Evolutionary conservation across 2,113 vertebrate species (phyloP).

Genomic region (Phaetusa simplex): DNA sequence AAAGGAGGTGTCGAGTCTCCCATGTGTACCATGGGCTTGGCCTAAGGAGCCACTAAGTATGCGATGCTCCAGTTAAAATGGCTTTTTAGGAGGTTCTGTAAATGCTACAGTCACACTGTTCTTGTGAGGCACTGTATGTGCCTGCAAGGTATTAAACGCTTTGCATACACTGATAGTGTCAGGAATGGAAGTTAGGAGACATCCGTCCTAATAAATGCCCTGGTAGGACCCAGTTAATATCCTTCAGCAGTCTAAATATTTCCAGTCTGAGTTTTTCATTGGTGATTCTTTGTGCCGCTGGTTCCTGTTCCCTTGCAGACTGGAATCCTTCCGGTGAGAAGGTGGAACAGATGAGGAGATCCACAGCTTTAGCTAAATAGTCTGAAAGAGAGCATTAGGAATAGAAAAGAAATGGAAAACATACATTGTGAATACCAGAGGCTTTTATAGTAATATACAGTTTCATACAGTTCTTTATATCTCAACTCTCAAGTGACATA

Average conservation of each 20-base stretch:
- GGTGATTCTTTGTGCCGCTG: not conserved
- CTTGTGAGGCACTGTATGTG: not conserved
- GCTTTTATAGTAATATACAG: not conserved
- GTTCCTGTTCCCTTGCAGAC: not conserved
- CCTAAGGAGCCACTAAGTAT: not conserved
- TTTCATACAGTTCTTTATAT: slow-evolving; percentile 28
- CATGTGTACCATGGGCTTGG: not conserved
- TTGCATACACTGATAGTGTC: not conserved
- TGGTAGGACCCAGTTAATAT: not conserved
- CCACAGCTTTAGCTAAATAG: not conserved
- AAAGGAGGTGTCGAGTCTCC: not conserved
- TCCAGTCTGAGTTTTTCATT: not conserved
- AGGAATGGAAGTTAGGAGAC: not conserved
- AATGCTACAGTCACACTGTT: not conserved
- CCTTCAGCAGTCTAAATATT: not conserved
- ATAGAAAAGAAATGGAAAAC: not conserved
- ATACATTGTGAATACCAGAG: not conserved
- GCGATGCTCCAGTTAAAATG: not conserved
- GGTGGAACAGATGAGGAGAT: not conserved
- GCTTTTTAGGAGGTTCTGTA: not conserved
- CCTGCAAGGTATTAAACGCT: not conserved
- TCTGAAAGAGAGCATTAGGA: not conserved
- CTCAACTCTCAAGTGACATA: slow-evolving; percentile 41
- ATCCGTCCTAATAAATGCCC: not conserved
- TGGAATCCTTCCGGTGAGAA: not conserved